Conservation (phyloP, 2,888 invertebrate genomes). For the Tetragnatha montana region DNA sequence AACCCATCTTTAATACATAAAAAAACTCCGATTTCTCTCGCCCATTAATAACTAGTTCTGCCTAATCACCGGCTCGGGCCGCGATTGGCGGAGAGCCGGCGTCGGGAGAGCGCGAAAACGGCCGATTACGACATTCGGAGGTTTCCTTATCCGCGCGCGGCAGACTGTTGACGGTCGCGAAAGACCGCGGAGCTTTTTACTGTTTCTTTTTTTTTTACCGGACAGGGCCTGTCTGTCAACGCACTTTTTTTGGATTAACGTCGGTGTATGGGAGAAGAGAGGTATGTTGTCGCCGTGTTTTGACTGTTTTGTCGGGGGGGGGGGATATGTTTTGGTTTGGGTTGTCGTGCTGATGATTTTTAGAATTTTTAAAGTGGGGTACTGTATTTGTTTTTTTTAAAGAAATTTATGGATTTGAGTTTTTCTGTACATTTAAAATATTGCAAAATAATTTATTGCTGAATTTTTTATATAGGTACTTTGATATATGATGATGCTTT, state of each 20-base stretch:
- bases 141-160: constrained; percentile 31
- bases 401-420: too few relatives aligned
- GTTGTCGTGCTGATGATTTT: neutral
- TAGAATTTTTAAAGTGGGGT: too few relatives aligned
- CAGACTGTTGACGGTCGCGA: neutral
- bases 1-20: neutral
- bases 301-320: neutral
- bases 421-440: too few relatives aligned
- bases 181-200: neutral
- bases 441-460: too few relatives aligned
- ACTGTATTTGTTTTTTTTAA: too few relatives aligned
- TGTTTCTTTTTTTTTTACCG: constrained; percentile 8
- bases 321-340: neutral
- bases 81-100: constrained; percentile 46
- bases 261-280: neutral
- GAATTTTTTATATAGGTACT: too few relatives aligned
- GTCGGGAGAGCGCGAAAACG: constrained; percentile 47
- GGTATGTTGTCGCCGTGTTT: neutral
- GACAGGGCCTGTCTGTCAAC: neutral
- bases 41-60: constrained; percentile 59
- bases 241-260: neutral
- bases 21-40: neutral
- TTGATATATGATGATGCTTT: too few relatives aligned
- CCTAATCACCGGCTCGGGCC: neutral
- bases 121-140: constrained; percentile 31